These are phyloP conservation scores for Hyphantria cunea DNA, from an alignment of 1,140 invertebrate species.

Conservation along the genomic window DNA sequence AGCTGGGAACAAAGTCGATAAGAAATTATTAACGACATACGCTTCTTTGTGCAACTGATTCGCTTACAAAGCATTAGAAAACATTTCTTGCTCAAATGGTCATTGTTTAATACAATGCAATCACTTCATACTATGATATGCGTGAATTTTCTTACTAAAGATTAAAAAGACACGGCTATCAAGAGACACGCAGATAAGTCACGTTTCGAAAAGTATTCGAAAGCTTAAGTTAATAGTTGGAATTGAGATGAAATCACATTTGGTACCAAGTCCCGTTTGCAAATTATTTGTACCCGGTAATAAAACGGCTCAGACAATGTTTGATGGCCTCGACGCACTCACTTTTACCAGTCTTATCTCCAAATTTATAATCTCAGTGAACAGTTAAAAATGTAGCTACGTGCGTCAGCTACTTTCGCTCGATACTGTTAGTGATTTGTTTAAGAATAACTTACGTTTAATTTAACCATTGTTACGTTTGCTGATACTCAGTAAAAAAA, in stretches of 20 bases:
- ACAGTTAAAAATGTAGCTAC: conserved; percentile 37
- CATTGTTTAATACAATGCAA: conserved; percentile 29
- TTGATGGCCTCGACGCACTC: conserved; percentile 2
- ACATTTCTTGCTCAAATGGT: conserved; percentile 25
- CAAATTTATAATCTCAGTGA: conserved; percentile 41
- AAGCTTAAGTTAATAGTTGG: conserved; percentile 15
- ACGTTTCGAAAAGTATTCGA: conserved; percentile 27
- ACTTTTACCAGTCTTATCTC: conserved; percentile 44
- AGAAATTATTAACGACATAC: conserved; percentile 19
- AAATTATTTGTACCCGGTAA: conserved; percentile 20
- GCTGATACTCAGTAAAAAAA: too few relatives aligned
- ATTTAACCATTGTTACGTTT: background rate
- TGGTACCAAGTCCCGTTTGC: conserved; percentile 21
- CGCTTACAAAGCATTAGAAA: conserved; percentile 27
- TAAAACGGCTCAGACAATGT: conserved; percentile 19
- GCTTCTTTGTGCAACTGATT: conserved; percentile 24
- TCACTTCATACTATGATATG: conserved; percentile 18
- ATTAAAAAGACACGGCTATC: conserved; percentile 19
- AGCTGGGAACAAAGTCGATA: conserved; percentile 20
- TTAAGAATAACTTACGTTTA: conserved; percentile 8
- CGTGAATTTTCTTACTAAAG: conserved; percentile 19
- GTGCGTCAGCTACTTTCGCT: conserved; percentile 40
- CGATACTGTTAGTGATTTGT: conserved; percentile 27
- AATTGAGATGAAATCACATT: conserved; percentile 20
- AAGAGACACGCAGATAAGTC: conserved; percentile 27